Evolutionary conservation across 1,140 invertebrate genomes (phyloP), one percentile per base, ranked within the genome.

Genomic region (Trichoplusia ni): DNA sequence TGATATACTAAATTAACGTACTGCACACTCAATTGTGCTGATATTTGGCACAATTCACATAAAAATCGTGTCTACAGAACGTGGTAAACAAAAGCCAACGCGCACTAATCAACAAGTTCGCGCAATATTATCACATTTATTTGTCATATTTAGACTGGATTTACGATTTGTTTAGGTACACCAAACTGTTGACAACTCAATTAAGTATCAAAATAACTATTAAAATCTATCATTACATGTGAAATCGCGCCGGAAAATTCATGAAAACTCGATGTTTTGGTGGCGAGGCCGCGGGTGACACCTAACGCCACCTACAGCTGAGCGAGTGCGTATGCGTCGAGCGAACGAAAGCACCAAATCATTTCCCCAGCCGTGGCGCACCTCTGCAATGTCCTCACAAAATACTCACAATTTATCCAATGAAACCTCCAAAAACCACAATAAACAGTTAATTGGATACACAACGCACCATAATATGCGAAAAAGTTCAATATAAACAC

Each of bases 401-500:
- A 87, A 89, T 90, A 89, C 86, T 88, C 81, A 90, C 89, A 80
- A 78, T 82, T 82, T 84, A 84, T 86, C 75, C 83, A 70, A 84
- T 73, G 75, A 74, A 90, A 86, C 77, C 69, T 79, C 77, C 83
- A 83, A 90, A 90, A 89, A 83, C 78, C 82, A 89, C 85, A 79
- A 82, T 88, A 90, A 86, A 88, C 77, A 81, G 82, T 82, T 80
- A 83, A 81, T 77, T 75, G 53, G 73, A 87, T 87, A 89, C 86
- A 84, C 78, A 83, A 84, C 72, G 77, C 87, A 89, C 82, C 86
- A 89, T 86, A 90, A 91, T 90, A 85, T 90, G 84, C 84, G 79
- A 88, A 90, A 91, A 90, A 91, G 89, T 90, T 90, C 89, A 90
- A 90, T 90, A 90, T 86, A 90, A 90, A 90, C 89, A 77, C 90